Base-by-base conservation (phyloP, 1,140 invertebrate genomes). In the Campoletis sonorensis region DNA sequence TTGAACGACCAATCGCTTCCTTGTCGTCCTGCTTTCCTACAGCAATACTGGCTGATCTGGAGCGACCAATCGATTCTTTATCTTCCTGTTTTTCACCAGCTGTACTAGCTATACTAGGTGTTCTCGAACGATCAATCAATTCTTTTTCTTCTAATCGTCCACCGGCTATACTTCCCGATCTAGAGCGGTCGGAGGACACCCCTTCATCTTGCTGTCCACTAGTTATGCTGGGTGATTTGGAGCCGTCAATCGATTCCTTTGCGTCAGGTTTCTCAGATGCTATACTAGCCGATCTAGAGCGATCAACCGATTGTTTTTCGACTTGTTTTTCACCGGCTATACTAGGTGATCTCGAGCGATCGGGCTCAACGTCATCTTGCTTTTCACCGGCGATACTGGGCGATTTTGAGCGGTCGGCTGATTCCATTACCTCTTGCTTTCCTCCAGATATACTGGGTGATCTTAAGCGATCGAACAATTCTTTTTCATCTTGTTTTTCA, bases 301-400 rank as follows among this genome's bases (percentile, higher is more conserved):
- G 54, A 18, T 81, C 68, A 18, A 15, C 51, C 4, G 72, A 21
- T 26, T 23, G 15, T n/a, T 72, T 26, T 18, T 33, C 37, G 64
- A 72, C 79, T 21, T 37, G 11, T 8, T 8, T 21, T 4, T 79
- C 30, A 64, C 51, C 33, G 37, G 37, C 23, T 26, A 83, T 45
- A 37, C 81, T 84, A 0, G 86, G 84, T 27, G 83, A 83, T 30
- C 58, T 83, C 0, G 81, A 79, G 5, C 68, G 40, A 61, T 83
- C 71, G 4, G 18, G 8, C 18, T 77, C 76, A 7, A 82, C 80
- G n/a, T 78, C 73, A 37, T 76, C 27, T 18, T 30, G 16, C 61
- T 73, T 26, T 37, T 8, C 26, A 11, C 15, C 7, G 5, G 58
- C 37, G n/a, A 83, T 30, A 21, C 83, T 84, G 0, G 86, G 81